Base-by-base conservation (phyloP, 2,113 vertebrate species). In the Chlorodrepanis virens region DNA sequence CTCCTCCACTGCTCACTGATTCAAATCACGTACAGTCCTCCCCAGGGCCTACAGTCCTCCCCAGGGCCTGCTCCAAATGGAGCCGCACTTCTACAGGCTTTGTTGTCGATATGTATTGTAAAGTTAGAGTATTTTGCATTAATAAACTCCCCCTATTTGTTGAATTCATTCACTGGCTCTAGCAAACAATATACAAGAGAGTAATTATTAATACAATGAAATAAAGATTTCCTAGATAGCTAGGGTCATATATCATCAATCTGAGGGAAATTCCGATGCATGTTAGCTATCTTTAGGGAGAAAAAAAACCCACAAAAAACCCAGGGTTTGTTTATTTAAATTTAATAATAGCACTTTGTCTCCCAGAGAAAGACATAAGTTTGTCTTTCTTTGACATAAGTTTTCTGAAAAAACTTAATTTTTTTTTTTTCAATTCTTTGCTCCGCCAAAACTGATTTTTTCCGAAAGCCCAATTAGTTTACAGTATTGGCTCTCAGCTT, bases 1-100 rank as follows among this genome's bases (percentile, higher is more conserved):
- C 87, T 68, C 57, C 70, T 71, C 56, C 52, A 39, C 77, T 94
- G 21, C 85, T 93, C 65, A 79, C 90, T 65, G 53, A 89, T 90
- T 88, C 59, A 77, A 53, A 87, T 87, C 87, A 95, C 63, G 90
- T 92, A 79, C 86, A 76, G 69, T 67, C 86, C 78, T 91, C 63
- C 83, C 60, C 23, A 75, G 76, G 81, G 89, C 64, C 83, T 8
- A 79, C 86, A 76, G 69, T 67, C 86, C 78, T 91, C 63, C 83
- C 60, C 23, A 75, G 76, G 81, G 89, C 64, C 83, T 8, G 53
- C 68, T 89, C 76, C 77, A 83, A 92, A 70, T 2, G 3, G n/a
- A 81, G 74, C 10, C 2, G 10, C 53, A 42, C 44, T 76, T 82
- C 71, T 72, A 19, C 67, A 44, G 87, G 82, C 93, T 95, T 92